These are phyloP conservation scores for Gandaritis pyraliata DNA, from an alignment of 2,888 invertebrate species.

Conservation along the genomic window DNA sequence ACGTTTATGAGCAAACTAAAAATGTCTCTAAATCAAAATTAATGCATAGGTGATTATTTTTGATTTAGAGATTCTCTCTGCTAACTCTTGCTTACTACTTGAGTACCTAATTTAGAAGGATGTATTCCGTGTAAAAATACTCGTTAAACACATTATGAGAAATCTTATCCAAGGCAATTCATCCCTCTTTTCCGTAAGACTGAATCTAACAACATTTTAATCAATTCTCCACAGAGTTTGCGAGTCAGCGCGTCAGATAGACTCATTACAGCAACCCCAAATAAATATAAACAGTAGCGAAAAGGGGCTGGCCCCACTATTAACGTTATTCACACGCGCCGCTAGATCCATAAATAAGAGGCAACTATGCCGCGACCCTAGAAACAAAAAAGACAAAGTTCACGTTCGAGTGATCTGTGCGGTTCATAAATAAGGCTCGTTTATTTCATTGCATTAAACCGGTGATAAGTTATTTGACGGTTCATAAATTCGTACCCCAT, in stretches of 20 bases:
- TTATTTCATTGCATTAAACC: conserved; percentile 82
- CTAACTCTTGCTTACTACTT: too few species aligned
- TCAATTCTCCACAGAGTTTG: conserved; percentile 83
- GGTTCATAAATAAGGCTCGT: conserved; percentile 79
- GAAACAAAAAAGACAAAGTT: conserved; percentile 75
- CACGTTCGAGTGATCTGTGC: conserved; percentile 74
- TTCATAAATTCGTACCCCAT: conserved; percentile 78
- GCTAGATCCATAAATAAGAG: conserved; percentile 80
- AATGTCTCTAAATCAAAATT: conserved; percentile 1
- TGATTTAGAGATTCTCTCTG: too few species aligned
- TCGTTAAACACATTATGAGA: conserved; percentile 65
- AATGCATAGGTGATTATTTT: not conserved
- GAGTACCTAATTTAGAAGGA: too few species aligned
- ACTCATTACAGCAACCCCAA: conserved; percentile 82
- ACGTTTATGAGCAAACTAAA: not conserved
- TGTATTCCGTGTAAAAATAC: not conserved
- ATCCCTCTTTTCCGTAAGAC: conserved; percentile 76
- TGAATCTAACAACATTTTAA: conserved; percentile 83
- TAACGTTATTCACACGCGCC: conserved; percentile 82
- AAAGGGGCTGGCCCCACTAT: conserved; percentile 78
- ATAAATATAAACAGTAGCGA: conserved; percentile 83
- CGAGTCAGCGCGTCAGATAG: conserved; percentile 82
- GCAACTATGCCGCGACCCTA: conserved; percentile 70
- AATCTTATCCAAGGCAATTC: conserved; percentile 67
- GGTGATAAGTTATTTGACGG: conserved; percentile 83